Evolutionary conservation across 2,113 vertebrate species (phyloP), one percentile per base, ranked within the genome.

Genomic region (Hirundichthys speculiger): DNA sequence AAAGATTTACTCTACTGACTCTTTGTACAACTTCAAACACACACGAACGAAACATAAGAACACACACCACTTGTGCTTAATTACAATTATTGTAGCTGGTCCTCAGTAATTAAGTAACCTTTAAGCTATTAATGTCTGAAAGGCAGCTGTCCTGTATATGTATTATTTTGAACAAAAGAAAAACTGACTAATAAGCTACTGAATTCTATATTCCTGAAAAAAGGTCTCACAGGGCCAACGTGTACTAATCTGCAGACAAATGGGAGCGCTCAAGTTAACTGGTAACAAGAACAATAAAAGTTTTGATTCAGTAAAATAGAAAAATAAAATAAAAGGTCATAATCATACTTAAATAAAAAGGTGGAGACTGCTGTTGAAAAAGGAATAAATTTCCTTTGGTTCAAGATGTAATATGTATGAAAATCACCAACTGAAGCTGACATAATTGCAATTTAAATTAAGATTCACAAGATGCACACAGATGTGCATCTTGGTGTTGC

Each of bases 1-100:
- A 4, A 10, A 21, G 20, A 10, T 34, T 16, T 14, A 53, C 20
- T 24, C 8, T 19, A 47, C 50, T 21, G 34, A 38, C 14, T 12
- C 2, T 34, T 34, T 16, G n/a, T 12, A 15, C 1, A 10, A 18
- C 30, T n/a, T 9, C 2, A 4, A 34, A 57, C 24, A 49, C 0
- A 3, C 22, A 2, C 7, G 38, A 22, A 21, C n/a, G 7, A 19
- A 0, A 16, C 54, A 54, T 39, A 19, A 25, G 24, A 2, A 25
- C 8, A 14, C 16, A 27, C n/a, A 18, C 16, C 5, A 21, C 18
- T 15, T 51, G 3, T 52, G 25, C 40, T 52, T 1, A 0, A 68
- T 55, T 64, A 60, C 25, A 50, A 16, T 20, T 50, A 39, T 42
- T 54, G 15, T 21, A 42, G 45, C n/a, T 16, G 12, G 25, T 48